A percentile compares a stretch with the other conserved stretches of the same genome.
Conservation (phyloP, 2,888 invertebrate species). For the Plemyria rubiginata region DNA sequence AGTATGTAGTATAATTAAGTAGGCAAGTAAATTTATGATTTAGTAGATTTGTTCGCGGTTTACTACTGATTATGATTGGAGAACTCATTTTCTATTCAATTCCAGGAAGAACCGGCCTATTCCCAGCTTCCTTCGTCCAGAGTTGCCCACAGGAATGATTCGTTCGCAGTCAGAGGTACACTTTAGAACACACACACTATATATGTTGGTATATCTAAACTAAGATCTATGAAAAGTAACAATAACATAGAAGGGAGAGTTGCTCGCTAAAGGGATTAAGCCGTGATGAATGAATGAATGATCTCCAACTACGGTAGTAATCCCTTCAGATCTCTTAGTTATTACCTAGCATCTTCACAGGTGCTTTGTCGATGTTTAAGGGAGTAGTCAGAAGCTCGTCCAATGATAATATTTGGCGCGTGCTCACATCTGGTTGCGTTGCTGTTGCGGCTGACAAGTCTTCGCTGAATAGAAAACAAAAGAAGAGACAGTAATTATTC, state of each 20-base stretch:
- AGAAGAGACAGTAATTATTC: too few species aligned
- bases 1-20: too few species aligned
- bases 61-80: neutral
- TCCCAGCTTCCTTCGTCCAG: conserved; percentile 97
- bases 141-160: conserved; percentile 75
- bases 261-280: too few species aligned
- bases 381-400: neutral
- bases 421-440: neutral
- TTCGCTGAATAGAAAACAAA: too few species aligned
- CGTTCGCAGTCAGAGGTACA: conserved; percentile 51
- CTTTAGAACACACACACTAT: neutral
- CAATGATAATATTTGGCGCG: neutral
- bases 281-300: too few species aligned
- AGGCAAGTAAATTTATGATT: too few species aligned
- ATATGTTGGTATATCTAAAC: neutral
- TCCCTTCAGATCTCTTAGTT: neutral
- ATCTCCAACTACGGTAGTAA: neutral
- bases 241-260: too few species aligned
- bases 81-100: neutral
- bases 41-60: too few species aligned
- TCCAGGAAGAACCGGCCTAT: conserved; percentile 91
- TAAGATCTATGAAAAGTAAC: neutral
- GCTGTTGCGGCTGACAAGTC: too few species aligned
- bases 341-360: neutral
- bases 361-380: neutral